A percentile compares a stretch with the other conserved stretches of the same genome.
Conservation (phyloP, 2,888 invertebrate species). For the Odontothrips loti region DNA sequence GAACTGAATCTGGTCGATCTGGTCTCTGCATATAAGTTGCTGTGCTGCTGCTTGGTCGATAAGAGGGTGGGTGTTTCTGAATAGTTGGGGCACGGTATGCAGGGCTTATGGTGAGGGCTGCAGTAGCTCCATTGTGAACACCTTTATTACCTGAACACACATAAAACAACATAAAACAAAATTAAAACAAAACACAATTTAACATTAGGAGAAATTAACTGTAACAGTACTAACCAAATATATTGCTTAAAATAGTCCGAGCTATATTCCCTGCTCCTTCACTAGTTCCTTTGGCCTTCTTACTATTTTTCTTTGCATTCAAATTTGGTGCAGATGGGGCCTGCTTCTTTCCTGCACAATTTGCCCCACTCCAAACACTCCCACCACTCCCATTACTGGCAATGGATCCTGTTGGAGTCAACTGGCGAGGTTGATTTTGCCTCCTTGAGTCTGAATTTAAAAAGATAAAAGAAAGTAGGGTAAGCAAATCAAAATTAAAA, state of each 20-base stretch:
- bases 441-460: neutral
- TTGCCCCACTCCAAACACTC: conserved; percentile 35
- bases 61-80: conserved; percentile 39
- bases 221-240: conserved; percentile 57
- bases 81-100: conserved; percentile 36
- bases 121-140: neutral
- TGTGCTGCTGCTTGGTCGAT: conserved; percentile 35
- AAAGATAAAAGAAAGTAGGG: neutral
- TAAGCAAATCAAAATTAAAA: neutral
- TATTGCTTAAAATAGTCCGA: conserved; percentile 74
- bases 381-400: conserved; percentile 34
- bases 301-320: conserved; percentile 48
- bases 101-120: conserved; percentile 40
- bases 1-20: conserved; percentile 4
- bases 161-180: neutral
- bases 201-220: neutral
- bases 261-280: conserved; percentile 62
- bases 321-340: conserved; percentile 44
- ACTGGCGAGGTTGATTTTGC: neutral
- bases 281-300: conserved; percentile 49
- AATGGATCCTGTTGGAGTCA: neutral
- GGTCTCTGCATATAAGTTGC: neutral
- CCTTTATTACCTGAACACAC: neutral
- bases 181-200: neutral
- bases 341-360: conserved; percentile 41